Evolutionary conservation across 2,888 invertebrate genomes (phyloP), one percentile per base, ranked within the genome.

Genomic region (Epinotia brunnichana): DNA sequence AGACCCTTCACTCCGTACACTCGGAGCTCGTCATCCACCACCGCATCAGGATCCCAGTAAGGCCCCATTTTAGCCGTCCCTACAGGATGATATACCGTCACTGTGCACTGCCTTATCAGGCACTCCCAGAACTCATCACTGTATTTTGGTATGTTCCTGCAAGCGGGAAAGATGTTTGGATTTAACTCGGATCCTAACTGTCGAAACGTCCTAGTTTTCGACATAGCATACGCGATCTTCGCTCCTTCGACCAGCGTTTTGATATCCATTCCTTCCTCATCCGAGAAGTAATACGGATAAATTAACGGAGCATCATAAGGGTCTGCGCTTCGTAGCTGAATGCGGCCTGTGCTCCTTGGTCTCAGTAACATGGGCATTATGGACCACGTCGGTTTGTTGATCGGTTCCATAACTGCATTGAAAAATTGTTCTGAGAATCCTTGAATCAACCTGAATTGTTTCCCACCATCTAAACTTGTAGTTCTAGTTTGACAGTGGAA

Each of bases 41-140:
- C 97, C 0, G 97, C 97, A 4, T 95, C 95, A n/a, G 94, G 94
- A 82, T 97, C 97, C 96, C 96, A 97, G 78, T 95, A 95, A 0
- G 97, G 97, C 0, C 97, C 98, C 98, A 98, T 98, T 84, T 97
- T 97, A 57, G 96, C 96, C 0, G 97, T 97, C 0, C 97, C 97
- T 0, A 96, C 95, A 0, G 97, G 97, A 89, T 97, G 97, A 81
- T 97, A 97, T 64, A 97, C 96, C 0, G 97, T 97, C 5, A 95
- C 95, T 0, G 97, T 96, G 76, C 97, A 97, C 53, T 96, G 95
- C 11, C 96, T 90, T 21, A 97, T 96, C 96, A 97, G 96, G 80
- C 98, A 98, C 82, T 97, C 97, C 96, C 97, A 97, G 82, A 96
- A 97, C 1, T 94, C 90, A 82, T 98, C 97, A 0, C 96, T 95